Base-by-base conservation (phyloP, 1,140 invertebrate genomes). In the Vanessa tameamea region DNA sequence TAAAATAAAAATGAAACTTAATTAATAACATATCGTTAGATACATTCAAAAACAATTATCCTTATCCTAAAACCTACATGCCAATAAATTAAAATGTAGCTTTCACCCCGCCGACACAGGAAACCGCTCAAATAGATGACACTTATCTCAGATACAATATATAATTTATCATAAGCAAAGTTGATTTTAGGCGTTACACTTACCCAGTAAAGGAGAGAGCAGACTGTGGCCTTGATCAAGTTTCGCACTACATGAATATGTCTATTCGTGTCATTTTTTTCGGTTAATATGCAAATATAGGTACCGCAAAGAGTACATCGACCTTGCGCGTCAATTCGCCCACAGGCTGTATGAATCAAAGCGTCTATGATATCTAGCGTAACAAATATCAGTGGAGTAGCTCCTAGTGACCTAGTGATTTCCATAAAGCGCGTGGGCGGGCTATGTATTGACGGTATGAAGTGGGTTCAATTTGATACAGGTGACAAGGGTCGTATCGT, bases 151-250 rank as follows among this genome's bases (percentile, higher is more conserved):
- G 82, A 82, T 76, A 90, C 89, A 92, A 89, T 92, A 84, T 87
- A 78, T 88, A 86, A 92, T 92, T 88, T 91, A 91, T 92, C 90
- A 91, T 87, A 87, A 77, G 79, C 79, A 70, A 78, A 82, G 84
- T 90, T 87, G 86, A 88, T 89, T 91, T 90, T 86, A 86, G 86
- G 85, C 86, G 90, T 91, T 92, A 92, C 85, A 92, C 89, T 92
- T 89, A 92, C 90, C 90, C 78, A 92, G 82, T 92, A 89, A 90
- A 81, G 87, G 87, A 85, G 88, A 92, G 89, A 91, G 89, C 81
- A 84, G 82, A 76, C 82, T 79, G 66, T 89, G 86, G 77, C 90
- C 90, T 92, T 92, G 90, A 90, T 92, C 88, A 84, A 78, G 78
- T 84, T 90, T 89, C 81, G 83, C 87, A 89, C 82, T 82, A 86